Conservation (phyloP, 2,797 vertebrate genomes). For the Euphonia xanthogaster region DNA sequence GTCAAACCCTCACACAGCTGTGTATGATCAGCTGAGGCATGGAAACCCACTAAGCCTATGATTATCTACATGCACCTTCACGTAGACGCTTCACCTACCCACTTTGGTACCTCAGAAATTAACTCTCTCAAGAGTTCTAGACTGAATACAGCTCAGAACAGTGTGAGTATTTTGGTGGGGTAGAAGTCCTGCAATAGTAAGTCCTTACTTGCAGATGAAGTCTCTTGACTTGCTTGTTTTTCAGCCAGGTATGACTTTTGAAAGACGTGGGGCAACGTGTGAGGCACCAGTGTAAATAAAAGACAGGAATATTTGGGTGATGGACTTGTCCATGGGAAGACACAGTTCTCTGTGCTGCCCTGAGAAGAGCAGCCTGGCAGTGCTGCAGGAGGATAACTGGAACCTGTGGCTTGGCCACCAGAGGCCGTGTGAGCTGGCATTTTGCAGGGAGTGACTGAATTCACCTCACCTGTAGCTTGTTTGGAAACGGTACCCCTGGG, state of each 20-base stretch:
- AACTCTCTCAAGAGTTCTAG: not conserved
- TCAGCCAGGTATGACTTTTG: not conserved
- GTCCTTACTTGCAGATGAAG: fast-evolving
- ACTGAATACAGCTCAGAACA: not conserved
- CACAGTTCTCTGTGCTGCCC: fast-evolving
- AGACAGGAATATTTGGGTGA: not conserved
- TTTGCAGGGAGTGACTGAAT: not conserved
- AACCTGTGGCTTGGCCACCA: not conserved
- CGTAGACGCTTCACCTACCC: not conserved
- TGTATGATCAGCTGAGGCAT: not conserved
- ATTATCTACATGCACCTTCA: not conserved
- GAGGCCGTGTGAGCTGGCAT: not conserved
- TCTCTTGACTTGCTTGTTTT: not conserved
- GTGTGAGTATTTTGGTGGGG: fast-evolving
- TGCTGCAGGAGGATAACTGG: fast-evolving
- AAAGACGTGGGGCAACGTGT: fast-evolving
- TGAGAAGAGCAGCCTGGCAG: not conserved
- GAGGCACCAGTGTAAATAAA: not conserved
- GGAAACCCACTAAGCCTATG: not conserved
- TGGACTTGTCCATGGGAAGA: fast-evolving
- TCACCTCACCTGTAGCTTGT: not conserved
- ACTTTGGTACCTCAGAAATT: not conserved
- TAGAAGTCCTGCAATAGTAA: not conserved
- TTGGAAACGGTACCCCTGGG: fast-evolving
- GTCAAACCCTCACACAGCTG: not conserved